A percentile compares a stretch with the other conserved stretches of the same genome.
phyloP scores from a whole-genome alignment of 2,888 invertebrate genomes.

The Epinotia nisella region DNA sequence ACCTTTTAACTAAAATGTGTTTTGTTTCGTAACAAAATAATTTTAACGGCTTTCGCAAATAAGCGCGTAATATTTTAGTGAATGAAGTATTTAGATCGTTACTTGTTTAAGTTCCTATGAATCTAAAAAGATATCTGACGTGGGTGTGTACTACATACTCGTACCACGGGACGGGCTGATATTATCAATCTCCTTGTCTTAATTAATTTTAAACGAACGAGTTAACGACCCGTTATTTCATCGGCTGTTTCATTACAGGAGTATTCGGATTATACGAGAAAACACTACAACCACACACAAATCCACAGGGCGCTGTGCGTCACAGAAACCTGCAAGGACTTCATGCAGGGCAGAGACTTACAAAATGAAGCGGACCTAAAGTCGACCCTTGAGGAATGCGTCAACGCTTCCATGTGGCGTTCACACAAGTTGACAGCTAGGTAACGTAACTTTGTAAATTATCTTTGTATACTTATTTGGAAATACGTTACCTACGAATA shows the following conservation, averaged over 20 bases:
- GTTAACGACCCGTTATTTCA: background rate
- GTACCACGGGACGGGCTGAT: too few species aligned
- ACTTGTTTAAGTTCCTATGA: too few species aligned
- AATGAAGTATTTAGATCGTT: too few species aligned
- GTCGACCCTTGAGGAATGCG: constrained; percentile 34
- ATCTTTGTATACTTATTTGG: too few species aligned
- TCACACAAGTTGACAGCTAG: constrained; percentile 4
- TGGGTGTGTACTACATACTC: too few species aligned
- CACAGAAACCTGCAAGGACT: constrained; percentile 25
- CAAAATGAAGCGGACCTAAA: background rate
- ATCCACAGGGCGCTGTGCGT: constrained; percentile 37
- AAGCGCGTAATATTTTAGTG: too few species aligned
- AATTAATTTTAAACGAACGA: background rate
- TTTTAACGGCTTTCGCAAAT: too few species aligned
- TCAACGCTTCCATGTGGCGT: constrained; percentile 41
- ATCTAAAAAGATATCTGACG: too few species aligned
- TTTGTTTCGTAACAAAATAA: too few species aligned
- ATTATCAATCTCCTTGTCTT: background rate
- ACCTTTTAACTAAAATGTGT: too few species aligned
- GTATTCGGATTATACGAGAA: constrained; percentile 34
- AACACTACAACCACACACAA: constrained; percentile 41
- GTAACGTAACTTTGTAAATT: background rate
- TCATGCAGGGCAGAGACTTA: constrained; percentile 8
- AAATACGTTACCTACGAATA: too few species aligned
- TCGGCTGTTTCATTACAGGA: constrained; percentile 14